phyloP scores from a whole-genome alignment of 2,888 invertebrate species.

The Oligia fasciuncula region DNA sequence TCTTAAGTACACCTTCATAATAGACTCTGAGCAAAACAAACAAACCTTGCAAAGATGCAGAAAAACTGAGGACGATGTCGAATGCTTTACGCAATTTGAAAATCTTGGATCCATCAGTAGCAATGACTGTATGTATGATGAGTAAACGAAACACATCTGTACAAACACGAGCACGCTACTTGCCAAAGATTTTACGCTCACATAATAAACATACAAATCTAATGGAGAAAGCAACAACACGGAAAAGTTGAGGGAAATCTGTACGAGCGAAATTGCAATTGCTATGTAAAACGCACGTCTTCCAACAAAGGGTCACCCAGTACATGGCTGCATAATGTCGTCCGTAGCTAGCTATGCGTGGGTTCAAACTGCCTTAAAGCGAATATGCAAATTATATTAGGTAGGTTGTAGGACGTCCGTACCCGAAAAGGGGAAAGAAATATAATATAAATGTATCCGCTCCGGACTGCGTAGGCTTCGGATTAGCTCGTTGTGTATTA shows the following conservation, averaged over 20 bases:
- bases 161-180: slow-evolving; percentile 72
- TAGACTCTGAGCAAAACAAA: slow-evolving; percentile 12
- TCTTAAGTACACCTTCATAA: slow-evolving; percentile 4
- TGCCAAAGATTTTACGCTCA: slow-evolving; percentile 76
- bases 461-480: slow-evolving; percentile 78
- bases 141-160: slow-evolving; percentile 81
- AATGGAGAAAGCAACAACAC: slow-evolving; percentile 71
- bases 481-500: slow-evolving; percentile 70
- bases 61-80: slow-evolving; percentile 67
- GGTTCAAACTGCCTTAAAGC: slow-evolving; percentile 76
- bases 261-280: slow-evolving; percentile 63
- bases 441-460: slow-evolving; percentile 86
- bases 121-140: slow-evolving; percentile 73
- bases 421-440: slow-evolving; percentile 86
- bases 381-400: slow-evolving; percentile 83
- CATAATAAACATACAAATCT: slow-evolving; percentile 71
- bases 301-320: slow-evolving; percentile 54
- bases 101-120: slow-evolving; percentile 73
- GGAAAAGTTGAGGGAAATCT: slow-evolving; percentile 64
- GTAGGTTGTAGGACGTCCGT: slow-evolving; percentile 86
- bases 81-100: slow-evolving; percentile 76
- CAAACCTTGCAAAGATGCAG: slow-evolving; percentile 62
- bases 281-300: slow-evolving; percentile 56
- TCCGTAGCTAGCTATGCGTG: slow-evolving; percentile 71
- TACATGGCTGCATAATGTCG: slow-evolving; percentile 58